A percentile compares a stretch with the other conserved stretches of the same genome.
Conservation (phyloP, 2,797 vertebrate genomes). For the Poeciliopsis turneri region DNA sequence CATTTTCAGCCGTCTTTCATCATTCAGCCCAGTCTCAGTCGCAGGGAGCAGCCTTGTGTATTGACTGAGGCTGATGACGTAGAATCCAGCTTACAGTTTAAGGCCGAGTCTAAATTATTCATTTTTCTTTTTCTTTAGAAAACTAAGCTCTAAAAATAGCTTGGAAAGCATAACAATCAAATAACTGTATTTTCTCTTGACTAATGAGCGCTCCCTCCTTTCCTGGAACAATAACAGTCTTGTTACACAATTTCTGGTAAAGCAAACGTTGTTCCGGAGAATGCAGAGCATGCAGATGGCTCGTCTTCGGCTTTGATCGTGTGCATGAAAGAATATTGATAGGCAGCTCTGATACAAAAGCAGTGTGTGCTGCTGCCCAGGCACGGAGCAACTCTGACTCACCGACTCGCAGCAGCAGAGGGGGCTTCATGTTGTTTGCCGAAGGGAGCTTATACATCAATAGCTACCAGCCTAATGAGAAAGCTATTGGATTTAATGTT, state of each 20-base stretch:
- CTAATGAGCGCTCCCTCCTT: background rate
- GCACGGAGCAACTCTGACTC: constrained; percentile 60
- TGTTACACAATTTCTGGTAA: constrained; percentile 24
- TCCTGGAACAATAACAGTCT: background rate
- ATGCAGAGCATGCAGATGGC: constrained; percentile 42
- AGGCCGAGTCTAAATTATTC: constrained; percentile 2
- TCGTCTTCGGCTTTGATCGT: constrained; percentile 49
- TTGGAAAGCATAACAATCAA: background rate
- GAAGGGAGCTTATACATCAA: constrained; percentile 57
- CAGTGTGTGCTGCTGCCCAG: constrained; percentile 25
- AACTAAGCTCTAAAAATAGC: background rate
- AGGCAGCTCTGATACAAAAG: constrained; percentile 45
- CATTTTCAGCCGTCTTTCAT: constrained; percentile 15
- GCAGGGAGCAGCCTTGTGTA: constrained; percentile 8
- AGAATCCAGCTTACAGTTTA: constrained; percentile 10
- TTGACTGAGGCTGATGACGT: constrained; percentile 5
- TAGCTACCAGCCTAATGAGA: constrained; percentile 66
- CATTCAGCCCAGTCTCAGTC: background rate
- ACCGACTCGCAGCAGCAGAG: constrained; percentile 54
- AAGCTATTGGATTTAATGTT: constrained; percentile 53
- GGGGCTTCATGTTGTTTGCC: constrained; percentile 50
- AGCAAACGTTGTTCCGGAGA: constrained; percentile 29
- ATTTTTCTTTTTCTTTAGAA: background rate
- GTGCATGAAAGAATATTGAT: constrained; percentile 57
- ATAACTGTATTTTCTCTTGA: background rate